Percentiles rank a stretch among this genome's conserved stretches.
These are phyloP conservation scores for Calephelis virginiensis DNA, from an alignment of 1,140 invertebrate genomes.

Conservation along the genomic window DNA sequence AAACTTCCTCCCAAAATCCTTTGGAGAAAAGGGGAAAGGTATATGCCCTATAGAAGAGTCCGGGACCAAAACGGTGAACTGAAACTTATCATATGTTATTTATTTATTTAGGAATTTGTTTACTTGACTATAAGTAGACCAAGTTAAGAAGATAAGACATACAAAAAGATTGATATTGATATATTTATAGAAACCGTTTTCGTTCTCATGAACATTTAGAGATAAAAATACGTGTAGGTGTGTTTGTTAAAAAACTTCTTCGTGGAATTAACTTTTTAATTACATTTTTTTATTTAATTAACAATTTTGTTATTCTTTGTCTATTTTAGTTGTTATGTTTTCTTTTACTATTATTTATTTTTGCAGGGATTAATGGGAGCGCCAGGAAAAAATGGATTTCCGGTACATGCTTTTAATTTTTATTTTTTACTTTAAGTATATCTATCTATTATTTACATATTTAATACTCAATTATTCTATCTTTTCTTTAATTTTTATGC, in stretches of 20 bases:
- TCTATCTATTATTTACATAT: conserved; percentile 10
- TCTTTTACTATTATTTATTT: conserved; percentile 49
- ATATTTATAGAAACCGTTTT: no score
- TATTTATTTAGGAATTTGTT: no score
- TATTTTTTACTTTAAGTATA: conserved; percentile 36
- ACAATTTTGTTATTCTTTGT: conserved; percentile 24
- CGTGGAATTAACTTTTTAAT: conserved; percentile 13
- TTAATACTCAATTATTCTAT: neutral
- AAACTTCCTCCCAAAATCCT: no score
- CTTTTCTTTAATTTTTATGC: neutral
- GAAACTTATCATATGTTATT: no score
- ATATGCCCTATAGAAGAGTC: no score
- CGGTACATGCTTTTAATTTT: conserved; percentile 81
- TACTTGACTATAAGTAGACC: no score
- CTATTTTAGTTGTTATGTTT: conserved; percentile 24
- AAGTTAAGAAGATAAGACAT: no score
- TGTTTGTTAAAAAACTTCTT: no score
- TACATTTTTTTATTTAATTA: conserved; percentile 23
- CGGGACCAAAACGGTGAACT: no score
- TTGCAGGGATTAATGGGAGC: conserved; percentile 88
- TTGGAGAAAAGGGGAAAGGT: no score
- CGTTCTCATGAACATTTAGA: no score
- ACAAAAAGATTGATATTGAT: no score
- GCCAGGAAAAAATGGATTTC: conserved; percentile 92
- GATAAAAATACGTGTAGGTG: neutral